Evolutionary conservation across 1,140 invertebrate species (phyloP), one percentile per base, ranked within the genome.

Genomic region (Neodiprion fabricii): DNA sequence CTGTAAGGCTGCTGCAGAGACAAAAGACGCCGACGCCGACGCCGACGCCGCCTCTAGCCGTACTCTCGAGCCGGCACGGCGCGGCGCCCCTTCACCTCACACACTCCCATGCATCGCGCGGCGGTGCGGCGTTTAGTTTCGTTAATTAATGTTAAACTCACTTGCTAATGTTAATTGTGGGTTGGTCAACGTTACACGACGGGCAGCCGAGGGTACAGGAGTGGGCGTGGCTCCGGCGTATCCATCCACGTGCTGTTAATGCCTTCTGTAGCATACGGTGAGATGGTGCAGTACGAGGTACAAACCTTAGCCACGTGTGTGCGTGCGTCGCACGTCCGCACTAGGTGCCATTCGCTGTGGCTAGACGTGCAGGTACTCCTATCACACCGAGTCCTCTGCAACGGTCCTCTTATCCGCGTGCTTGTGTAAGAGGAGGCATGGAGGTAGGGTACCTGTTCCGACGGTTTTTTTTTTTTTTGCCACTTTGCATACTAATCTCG

Each of bases 91-190:
- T 40, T 40, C 28, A 40, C 28, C 28, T 40, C 28, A 5, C 28
- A 40, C 28, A 40, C 28, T 40, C 0, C 28, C 17, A 65, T 74
- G 67, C 72, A 75, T 40, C 72, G 72, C 72, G 78, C 76, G 74
- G 65, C 67, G 48, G 50, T 48, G 69, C 68, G 66, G 23, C 76
- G 67, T 79, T 79, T 79, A 78, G 77, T 83, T 80, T 83, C 79
- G 81, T 84, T 85, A 85, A 86, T 87, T 86, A 83, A 84, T 81
- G 80, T 83, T 81, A 74, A 84, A 83, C 76, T 79, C 73, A 50
- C 77, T 74, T 74, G 66, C 73, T 78, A 78, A 82, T 82, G 81
- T 81, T 82, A 80, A 82, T 82, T 80, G 74, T 65, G 61, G 70
- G 72, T 79, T 81, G 75, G 78, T 76, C 77, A 81, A 81, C 76